These are phyloP conservation scores for Apaloderma vittatum DNA, from an alignment of 2,113 vertebrate genomes.

Conservation along the genomic window DNA sequence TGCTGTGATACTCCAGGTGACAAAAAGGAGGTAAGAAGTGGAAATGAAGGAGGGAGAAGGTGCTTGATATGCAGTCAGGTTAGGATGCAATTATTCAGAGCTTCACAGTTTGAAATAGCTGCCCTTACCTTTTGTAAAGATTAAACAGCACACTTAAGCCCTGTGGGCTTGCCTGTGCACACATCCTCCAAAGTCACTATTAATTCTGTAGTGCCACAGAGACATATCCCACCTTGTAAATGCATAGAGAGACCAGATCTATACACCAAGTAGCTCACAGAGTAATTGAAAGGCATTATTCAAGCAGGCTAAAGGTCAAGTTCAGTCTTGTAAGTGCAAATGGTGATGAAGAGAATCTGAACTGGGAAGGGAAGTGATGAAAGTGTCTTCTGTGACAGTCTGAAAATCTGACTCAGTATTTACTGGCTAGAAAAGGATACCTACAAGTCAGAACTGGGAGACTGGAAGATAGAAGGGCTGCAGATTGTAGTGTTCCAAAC, in stretches of 20 bases:
- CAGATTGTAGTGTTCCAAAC: not conserved
- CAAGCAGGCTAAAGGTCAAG: constrained; percentile 11
- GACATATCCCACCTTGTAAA: constrained; percentile 13
- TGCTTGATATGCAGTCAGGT: not conserved
- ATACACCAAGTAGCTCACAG: not conserved
- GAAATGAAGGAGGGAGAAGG: constrained; percentile 14
- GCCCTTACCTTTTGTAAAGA: constrained; percentile 40
- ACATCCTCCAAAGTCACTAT: constrained; percentile 42
- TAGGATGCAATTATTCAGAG: constrained; percentile 49
- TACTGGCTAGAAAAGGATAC: not conserved
- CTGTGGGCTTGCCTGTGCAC: constrained; percentile 4
- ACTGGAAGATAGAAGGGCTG: not conserved
- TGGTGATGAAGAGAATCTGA: not conserved
- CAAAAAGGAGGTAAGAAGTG: not conserved
- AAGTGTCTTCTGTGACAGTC: not conserved
- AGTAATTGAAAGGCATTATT: constrained; percentile 39
- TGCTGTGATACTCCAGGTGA: not conserved
- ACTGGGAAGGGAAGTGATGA: not conserved
- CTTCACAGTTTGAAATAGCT: constrained; percentile 41
- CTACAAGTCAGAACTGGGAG: not conserved
- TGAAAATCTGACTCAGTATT: constrained; percentile 2
- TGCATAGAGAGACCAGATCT: constrained; percentile 1
- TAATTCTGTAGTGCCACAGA: constrained; percentile 23
- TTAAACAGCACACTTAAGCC: constrained; percentile 51
- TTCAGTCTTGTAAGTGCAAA: constrained; percentile 17